Conservation (phyloP, 2,113 vertebrate species). For the Grallaria varia region DNA sequence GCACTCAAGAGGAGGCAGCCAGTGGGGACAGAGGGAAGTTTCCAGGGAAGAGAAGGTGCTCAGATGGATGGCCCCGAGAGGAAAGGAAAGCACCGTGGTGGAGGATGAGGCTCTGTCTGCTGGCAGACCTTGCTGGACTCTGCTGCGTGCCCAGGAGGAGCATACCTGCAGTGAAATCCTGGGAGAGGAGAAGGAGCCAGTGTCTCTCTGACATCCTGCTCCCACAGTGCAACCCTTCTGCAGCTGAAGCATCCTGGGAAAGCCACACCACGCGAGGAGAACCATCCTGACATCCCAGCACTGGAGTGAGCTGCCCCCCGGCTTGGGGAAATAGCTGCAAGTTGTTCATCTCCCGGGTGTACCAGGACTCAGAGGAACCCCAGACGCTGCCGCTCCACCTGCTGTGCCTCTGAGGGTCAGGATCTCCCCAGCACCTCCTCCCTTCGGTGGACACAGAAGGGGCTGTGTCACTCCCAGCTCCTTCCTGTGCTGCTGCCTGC, state of each 20-base stretch:
- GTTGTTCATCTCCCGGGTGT: background rate
- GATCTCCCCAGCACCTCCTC: background rate
- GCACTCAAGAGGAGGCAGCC: background rate
- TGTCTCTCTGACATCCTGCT: background rate
- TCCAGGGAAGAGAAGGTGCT: background rate
- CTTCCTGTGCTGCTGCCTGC: background rate
- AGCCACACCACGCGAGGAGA: background rate
- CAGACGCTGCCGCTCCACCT: background rate
- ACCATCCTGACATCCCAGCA: rapidly evolving
- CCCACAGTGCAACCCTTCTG: background rate
- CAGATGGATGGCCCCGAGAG: background rate
- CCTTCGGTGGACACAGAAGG: rapidly evolving
- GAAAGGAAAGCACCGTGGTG: rapidly evolving
- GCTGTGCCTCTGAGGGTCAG: rapidly evolving
- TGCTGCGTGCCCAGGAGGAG: background rate
- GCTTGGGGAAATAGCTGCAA: background rate
- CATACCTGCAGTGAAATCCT: background rate
- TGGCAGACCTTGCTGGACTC: background rate
- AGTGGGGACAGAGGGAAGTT: background rate
- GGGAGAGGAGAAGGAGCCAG: background rate
- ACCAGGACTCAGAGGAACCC: background rate
- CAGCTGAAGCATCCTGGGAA: background rate
- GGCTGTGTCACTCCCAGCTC: background rate
- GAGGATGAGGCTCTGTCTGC: background rate
- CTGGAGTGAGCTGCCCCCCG: too few species aligned